phyloP scores from a whole-genome alignment of 1,140 invertebrate genomes.

The Drosophila baimaii region DNA sequence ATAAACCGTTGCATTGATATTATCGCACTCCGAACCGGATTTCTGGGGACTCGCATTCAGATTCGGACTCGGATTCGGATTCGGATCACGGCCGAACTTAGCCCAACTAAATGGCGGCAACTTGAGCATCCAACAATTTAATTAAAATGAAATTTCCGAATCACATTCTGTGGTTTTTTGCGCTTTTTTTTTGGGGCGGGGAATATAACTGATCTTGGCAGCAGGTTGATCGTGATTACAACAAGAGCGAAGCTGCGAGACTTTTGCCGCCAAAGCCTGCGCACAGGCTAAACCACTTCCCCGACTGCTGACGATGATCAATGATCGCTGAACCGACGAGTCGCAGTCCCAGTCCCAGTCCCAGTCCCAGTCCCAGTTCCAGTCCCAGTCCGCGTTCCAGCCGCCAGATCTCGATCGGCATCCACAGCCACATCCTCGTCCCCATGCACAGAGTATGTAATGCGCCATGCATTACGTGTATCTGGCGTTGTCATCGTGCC shows the following conservation, averaged over 20 bases:
- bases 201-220: slow-evolving; percentile 55
- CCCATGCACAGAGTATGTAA: slow-evolving; percentile 34
- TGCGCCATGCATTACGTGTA: slow-evolving; percentile 76
- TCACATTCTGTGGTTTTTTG: slow-evolving; percentile 58
- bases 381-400: slow-evolving; percentile 6
- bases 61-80: background rate
- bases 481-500: slow-evolving; percentile 78
- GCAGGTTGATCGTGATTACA: slow-evolving; percentile 64
- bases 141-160: slow-evolving; percentile 82
- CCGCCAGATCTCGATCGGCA: slow-evolving; percentile 65
- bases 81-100: slow-evolving; percentile 13
- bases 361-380: background rate
- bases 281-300: slow-evolving; percentile 22
- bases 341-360: slow-evolving; percentile 2
- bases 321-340: slow-evolving; percentile 67
- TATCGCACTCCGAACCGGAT: slow-evolving; percentile 46
- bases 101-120: slow-evolving; percentile 56
- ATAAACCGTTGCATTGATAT: slow-evolving; percentile 77
- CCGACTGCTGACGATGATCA: slow-evolving; percentile 75
- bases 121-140: slow-evolving; percentile 76
- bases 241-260: background rate
- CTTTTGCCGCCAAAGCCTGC: slow-evolving; percentile 66
- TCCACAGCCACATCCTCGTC: slow-evolving; percentile 11
- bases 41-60: background rate
- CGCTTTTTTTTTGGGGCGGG: background rate